Percentiles rank a stretch among this genome's conserved stretches.
Conservation (phyloP, 2,113 vertebrate species). For the Poeciliopsis prolifica region DNA sequence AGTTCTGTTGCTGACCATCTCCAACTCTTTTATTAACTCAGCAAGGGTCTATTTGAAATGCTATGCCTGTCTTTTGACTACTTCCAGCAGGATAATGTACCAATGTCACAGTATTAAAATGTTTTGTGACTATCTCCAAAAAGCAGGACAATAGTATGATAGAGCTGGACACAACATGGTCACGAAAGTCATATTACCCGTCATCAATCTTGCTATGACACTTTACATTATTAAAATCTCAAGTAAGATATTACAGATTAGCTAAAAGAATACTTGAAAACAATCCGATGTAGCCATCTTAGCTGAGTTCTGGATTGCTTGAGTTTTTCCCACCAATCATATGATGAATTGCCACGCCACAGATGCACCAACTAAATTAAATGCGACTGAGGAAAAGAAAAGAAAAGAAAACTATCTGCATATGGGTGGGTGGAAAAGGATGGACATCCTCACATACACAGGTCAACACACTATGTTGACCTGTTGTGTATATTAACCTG, state of each 20-base stretch:
- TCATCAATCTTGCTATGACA: not conserved
- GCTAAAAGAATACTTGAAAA: not conserved
- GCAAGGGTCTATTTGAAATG: too few relatives aligned
- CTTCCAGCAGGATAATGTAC: too few relatives aligned
- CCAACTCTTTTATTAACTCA: too few relatives aligned
- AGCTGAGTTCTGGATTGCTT: not conserved
- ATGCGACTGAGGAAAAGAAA: not conserved
- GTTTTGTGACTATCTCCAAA: too few relatives aligned
- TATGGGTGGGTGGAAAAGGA: not conserved
- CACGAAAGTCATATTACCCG: too few relatives aligned
- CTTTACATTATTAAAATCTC: not conserved
- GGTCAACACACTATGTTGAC: conserved; percentile 10
- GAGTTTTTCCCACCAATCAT: not conserved
- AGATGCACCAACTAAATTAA: conserved; percentile 2
- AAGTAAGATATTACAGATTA: not conserved
- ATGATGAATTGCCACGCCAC: not conserved
- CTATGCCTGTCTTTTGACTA: too few relatives aligned
- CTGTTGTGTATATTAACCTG: conserved; percentile 30
- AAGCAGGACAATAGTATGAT: too few relatives aligned
- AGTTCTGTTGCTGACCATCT: too few relatives aligned
- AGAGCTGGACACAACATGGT: not conserved
- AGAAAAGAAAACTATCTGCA: not conserved
- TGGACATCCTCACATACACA: not conserved
- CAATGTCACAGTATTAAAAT: too few relatives aligned
- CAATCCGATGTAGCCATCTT: not conserved